Conservation (phyloP, 2,797 vertebrate species). For the Orestias chungarensis region DNA sequence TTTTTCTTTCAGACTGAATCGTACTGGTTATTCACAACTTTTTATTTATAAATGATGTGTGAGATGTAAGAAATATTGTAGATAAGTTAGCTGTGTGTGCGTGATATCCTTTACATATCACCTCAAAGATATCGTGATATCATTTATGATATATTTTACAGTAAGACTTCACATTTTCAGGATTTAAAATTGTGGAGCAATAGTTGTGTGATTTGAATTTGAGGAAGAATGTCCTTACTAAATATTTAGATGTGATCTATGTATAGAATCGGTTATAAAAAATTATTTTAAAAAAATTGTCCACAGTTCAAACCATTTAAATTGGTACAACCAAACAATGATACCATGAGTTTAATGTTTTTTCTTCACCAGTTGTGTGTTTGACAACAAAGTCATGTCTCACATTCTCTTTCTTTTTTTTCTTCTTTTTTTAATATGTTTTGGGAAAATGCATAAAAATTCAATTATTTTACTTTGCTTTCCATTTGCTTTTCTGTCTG, state of each 20-base stretch:
- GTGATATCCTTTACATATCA: not conserved
- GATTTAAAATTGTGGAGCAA: not conserved
- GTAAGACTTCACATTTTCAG: not conserved
- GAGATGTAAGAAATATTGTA: not conserved
- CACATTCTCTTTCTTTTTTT: conserved; percentile 4
- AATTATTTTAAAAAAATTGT: not conserved
- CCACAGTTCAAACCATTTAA: conserved; percentile 5
- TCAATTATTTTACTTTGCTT: not conserved
- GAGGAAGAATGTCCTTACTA: conserved; percentile 23
- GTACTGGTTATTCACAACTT: not conserved
- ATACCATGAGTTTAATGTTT: not conserved
- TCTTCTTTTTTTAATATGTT: no score
- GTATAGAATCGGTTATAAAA: conserved; percentile 13
- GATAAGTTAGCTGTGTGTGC: not conserved
- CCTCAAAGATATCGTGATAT: not conserved
- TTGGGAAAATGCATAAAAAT: conserved; percentile 4
- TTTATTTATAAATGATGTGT: not conserved
- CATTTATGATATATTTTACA: not conserved
- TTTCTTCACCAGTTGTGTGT: conserved; percentile 6
- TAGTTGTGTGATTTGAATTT: conserved; percentile 17
- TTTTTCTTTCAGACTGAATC: not conserved
- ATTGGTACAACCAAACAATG: not conserved
- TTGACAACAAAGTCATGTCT: conserved; percentile 21
- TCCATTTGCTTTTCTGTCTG: not conserved
- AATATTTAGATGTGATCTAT: conserved; percentile 44